These are phyloP conservation scores for Nothura maculosa DNA, from an alignment of 2,797 vertebrate genomes.

Conservation along the genomic window DNA sequence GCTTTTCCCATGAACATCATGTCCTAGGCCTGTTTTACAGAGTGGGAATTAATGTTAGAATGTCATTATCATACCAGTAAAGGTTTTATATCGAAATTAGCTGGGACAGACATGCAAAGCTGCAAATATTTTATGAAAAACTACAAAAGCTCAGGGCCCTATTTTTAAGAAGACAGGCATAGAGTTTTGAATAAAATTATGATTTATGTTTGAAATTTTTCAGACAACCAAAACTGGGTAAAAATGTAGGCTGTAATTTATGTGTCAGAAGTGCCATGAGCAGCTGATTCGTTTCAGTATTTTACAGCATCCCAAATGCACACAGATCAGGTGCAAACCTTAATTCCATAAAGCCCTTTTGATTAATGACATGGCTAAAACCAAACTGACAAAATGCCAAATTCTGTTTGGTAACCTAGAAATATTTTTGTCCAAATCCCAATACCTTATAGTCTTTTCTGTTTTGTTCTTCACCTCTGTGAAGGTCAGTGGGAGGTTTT, in stretches of 20 bases:
- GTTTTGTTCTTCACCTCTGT: neutral
- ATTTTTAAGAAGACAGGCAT: neutral
- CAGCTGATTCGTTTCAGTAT: neutral
- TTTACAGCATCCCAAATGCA: neutral
- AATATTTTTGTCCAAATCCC: neutral
- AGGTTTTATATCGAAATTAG: neutral
- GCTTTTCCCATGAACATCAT: neutral
- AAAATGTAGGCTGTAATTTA: conserved; percentile 16
- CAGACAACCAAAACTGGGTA: neutral
- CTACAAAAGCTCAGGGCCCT: neutral
- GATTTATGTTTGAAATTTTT: conserved; percentile 32
- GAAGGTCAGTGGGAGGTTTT: neutral
- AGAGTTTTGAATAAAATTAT: conserved; percentile 26
- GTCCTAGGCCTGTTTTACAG: neutral
- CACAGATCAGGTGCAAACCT: neutral
- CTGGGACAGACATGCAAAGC: neutral
- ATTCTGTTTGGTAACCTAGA: neutral
- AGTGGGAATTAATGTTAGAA: neutral
- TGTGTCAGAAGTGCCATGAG: neutral
- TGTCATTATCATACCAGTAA: neutral
- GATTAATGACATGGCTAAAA: neutral
- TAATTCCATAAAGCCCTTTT: neutral
- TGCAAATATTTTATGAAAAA: neutral
- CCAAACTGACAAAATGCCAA: neutral
- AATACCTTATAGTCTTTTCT: neutral